Evolutionary conservation across 2,888 invertebrate genomes (phyloP).

Genomic region (Agrotis segetum): DNA sequence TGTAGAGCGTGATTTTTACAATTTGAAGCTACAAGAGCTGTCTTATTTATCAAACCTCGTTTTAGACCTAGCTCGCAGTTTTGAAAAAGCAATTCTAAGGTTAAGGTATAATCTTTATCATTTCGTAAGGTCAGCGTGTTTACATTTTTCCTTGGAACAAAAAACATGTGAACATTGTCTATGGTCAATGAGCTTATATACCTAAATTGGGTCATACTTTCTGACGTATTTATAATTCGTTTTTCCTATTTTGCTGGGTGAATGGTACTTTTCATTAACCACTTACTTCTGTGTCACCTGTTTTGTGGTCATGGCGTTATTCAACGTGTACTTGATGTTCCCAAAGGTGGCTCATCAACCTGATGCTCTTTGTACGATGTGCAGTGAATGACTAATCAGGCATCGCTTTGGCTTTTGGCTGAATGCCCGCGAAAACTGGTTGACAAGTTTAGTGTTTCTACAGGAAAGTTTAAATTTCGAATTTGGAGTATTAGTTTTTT

Average conservation of each 20-base stretch:
- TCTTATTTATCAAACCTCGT: background rate
- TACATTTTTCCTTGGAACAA: no score
- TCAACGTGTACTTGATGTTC: conserved; percentile 45
- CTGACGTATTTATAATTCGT: background rate
- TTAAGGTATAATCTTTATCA: no score
- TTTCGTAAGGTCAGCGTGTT: background rate
- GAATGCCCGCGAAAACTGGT: conserved; percentile 18
- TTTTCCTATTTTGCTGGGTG: conserved; percentile 2
- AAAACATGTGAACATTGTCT: no score
- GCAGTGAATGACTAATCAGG: conserved; percentile 54
- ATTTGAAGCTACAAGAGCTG: background rate
- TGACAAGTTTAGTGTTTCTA: background rate
- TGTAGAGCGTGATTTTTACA: no score
- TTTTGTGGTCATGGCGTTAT: conserved; percentile 37
- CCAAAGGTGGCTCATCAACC: conserved; percentile 62
- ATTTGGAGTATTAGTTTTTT: conserved; percentile 2
- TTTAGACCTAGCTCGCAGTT: background rate
- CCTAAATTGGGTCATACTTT: conserved; percentile 2
- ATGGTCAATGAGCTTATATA: background rate
- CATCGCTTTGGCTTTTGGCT: background rate
- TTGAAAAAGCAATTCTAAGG: no score
- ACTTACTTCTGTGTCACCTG: conserved; percentile 8
- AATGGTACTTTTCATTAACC: background rate
- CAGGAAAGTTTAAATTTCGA: conserved; percentile 25
- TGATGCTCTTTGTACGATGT: conserved; percentile 39